A percentile compares a stretch with the other conserved stretches of the same genome.
Conservation (phyloP, 2,113 vertebrate genomes). For the Pelecanus crispus region DNA sequence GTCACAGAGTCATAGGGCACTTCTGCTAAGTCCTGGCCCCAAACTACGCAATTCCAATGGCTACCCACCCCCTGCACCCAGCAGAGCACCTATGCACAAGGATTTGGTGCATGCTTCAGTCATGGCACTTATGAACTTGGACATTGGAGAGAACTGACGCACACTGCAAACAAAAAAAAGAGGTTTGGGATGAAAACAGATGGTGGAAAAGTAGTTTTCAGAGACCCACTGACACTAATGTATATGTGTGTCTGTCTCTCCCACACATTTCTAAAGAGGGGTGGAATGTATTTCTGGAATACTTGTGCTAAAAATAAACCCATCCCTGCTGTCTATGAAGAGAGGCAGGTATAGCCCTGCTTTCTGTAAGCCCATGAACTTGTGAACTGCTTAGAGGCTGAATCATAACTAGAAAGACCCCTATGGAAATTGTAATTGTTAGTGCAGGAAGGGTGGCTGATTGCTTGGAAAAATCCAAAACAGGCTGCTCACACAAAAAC, state of each 20-base stretch:
- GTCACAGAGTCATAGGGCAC: not conserved
- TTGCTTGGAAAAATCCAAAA: constrained; percentile 4
- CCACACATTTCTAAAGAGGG: constrained; percentile 18
- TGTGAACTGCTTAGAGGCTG: constrained; percentile 19
- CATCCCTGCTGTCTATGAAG: constrained; percentile 28
- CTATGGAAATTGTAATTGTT: not conserved
- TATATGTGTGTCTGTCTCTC: not conserved
- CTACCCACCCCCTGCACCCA: not conserved
- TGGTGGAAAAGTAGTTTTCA: not conserved
- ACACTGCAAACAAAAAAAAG: not conserved
- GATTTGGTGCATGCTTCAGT: not conserved
- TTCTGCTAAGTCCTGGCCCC: not conserved
- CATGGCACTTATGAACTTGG: not conserved
- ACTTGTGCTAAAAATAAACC: constrained; percentile 45
- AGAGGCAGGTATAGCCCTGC: constrained; percentile 36
- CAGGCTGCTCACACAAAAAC: not conserved
- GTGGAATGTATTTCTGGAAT: constrained; percentile 53
- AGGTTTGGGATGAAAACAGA: not conserved
- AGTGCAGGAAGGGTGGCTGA: not conserved
- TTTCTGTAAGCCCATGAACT: constrained; percentile 43
- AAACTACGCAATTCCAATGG: not conserved
- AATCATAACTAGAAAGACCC: not conserved
- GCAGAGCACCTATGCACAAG: not conserved
- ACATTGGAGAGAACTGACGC: not conserved
- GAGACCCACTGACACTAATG: not conserved